Conservation (phyloP, 2,113 vertebrate species). For the Phrynosoma blainvillii region DNA sequence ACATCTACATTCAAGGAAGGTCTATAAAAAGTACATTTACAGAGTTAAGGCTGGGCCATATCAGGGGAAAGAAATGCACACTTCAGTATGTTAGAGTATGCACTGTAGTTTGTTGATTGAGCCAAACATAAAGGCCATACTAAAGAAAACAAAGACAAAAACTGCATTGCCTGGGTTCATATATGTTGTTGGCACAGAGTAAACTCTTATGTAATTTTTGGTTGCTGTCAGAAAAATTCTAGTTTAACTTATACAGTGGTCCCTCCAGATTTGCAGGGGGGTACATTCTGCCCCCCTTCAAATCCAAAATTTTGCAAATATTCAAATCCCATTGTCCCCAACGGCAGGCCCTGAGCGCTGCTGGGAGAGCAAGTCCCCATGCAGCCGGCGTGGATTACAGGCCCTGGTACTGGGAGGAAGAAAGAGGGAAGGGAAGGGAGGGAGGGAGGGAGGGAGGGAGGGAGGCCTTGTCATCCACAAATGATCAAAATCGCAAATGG, state of each 20-base stretch:
- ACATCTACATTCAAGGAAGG: rapidly evolving
- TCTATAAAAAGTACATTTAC: not conserved
- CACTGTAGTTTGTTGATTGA: not conserved
- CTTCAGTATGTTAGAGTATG: not conserved
- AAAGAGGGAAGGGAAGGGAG: no score
- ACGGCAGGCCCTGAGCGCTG: no score
- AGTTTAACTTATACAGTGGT: not conserved
- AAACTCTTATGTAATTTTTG: not conserved
- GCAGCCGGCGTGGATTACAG: no score
- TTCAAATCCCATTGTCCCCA: no score
- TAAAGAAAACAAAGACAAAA: not conserved
- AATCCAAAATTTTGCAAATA: no score
- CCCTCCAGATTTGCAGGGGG: no score
- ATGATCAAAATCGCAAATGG: no score
- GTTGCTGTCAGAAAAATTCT: slow-evolving; percentile 5
- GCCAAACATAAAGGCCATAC: rapidly evolving
- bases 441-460: no score
- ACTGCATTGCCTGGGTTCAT: not conserved
- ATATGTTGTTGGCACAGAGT: not conserved
- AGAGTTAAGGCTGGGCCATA: not conserved
- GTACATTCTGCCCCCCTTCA: no score
- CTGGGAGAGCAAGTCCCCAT: no score
- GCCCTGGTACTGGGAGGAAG: no score
- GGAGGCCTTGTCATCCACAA: no score
- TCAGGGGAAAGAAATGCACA: not conserved